Conservation (phyloP, 2,888 invertebrate genomes). For the Lithosia quadra region DNA sequence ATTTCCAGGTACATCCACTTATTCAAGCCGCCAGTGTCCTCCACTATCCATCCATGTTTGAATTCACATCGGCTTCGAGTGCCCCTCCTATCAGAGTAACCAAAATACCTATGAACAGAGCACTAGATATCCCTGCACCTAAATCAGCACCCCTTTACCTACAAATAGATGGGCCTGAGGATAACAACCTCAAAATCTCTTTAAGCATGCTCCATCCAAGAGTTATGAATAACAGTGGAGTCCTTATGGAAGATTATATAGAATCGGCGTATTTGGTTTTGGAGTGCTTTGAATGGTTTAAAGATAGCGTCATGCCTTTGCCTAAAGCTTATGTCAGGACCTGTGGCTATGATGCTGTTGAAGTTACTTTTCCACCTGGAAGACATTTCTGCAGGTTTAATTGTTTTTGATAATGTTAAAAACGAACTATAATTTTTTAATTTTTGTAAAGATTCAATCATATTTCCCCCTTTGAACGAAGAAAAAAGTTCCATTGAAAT, state of each 20-base stretch:
- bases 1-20: constrained; percentile 61
- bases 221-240: constrained; percentile 66
- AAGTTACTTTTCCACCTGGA: constrained; percentile 69
- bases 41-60: constrained; percentile 70
- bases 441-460: too few species aligned
- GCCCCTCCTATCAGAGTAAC: constrained; percentile 61
- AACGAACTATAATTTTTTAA: too few species aligned
- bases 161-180: constrained; percentile 74
- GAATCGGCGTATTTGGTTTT: constrained; percentile 73
- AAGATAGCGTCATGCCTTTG: constrained; percentile 60
- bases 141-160: constrained; percentile 73
- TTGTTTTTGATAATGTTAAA: too few species aligned
- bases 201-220: constrained; percentile 70
- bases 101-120: constrained; percentile 54
- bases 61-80: constrained; percentile 68
- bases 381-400: constrained; percentile 80
- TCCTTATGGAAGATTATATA: constrained; percentile 62
- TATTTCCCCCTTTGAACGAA: too few species aligned
- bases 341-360: constrained; percentile 66
- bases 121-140: constrained; percentile 66
- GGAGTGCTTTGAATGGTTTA: constrained; percentile 77
- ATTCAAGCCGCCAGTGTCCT: constrained; percentile 54
- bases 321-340: constrained; percentile 67
- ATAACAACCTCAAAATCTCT: constrained; percentile 64
- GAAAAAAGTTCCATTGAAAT: too few species aligned